Percentiles rank a stretch among this genome's conserved stretches.
Conservation (phyloP, 2,113 vertebrate species). For the Esox niger region DNA sequence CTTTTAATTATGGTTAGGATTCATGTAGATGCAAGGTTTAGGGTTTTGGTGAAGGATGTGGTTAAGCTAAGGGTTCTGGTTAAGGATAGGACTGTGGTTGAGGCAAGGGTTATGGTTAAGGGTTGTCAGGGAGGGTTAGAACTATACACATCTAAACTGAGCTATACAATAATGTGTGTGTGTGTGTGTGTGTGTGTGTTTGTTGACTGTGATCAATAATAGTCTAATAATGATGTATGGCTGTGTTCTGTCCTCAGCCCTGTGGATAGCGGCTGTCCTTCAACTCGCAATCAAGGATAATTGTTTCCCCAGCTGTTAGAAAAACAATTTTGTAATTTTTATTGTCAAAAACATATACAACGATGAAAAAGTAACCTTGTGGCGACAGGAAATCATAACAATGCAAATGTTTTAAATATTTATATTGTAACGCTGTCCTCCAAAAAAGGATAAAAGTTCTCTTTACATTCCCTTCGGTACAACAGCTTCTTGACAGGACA, state of each 20-base stretch:
- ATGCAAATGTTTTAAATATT: too few relatives aligned
- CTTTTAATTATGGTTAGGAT: background rate
- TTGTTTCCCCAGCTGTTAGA: constrained; percentile 57
- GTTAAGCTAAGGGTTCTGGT: constrained; percentile 14
- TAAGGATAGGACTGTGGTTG: constrained; percentile 27
- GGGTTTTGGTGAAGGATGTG: too few relatives aligned
- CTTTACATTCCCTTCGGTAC: too few relatives aligned
- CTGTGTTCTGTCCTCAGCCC: constrained; percentile 51
- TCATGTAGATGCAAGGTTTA: background rate
- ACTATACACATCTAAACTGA: background rate
- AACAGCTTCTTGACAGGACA: too few relatives aligned
- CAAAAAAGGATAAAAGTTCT: background rate
- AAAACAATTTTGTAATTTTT: constrained; percentile 34
- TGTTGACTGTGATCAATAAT: constrained; percentile 67
- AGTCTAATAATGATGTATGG: constrained; percentile 68
- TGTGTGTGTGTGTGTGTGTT: constrained; percentile 40
- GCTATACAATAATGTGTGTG: constrained; percentile 52
- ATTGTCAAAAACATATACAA: constrained; percentile 43
- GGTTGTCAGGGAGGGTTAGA: too few relatives aligned
- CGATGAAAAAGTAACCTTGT: constrained; percentile 36
- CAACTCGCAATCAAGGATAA: constrained; percentile 66
- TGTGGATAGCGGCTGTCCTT: constrained; percentile 56
- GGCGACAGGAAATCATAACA: constrained; percentile 5
- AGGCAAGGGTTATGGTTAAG: constrained; percentile 1
- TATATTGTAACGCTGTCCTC: too few relatives aligned